These are phyloP conservation scores for Drosophila demipolita DNA, from an alignment of 2,888 invertebrate genomes.

Conservation along the genomic window DNA sequence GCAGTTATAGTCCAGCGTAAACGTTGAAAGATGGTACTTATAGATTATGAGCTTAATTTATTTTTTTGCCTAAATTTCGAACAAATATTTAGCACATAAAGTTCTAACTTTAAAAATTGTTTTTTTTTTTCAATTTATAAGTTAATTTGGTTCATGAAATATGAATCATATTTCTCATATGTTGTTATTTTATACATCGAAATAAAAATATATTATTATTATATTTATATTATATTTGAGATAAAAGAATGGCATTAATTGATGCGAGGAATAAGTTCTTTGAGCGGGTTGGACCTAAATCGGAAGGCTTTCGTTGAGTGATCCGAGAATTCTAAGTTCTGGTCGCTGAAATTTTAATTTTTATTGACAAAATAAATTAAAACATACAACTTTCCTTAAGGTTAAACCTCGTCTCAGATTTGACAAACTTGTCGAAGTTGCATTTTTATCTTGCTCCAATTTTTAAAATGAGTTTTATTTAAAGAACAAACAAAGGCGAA, in stretches of 20 bases:
- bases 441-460: neutral
- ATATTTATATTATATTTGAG: no score
- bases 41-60: conserved; percentile 28
- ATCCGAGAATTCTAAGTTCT: neutral
- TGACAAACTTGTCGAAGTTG: neutral
- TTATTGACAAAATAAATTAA: neutral
- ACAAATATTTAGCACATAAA: no score
- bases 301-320: neutral
- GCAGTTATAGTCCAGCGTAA: conserved; percentile 2
- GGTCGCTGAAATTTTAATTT: neutral
- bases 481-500: neutral
- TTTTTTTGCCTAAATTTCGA: conserved; percentile 9
- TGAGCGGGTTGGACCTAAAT: neutral
- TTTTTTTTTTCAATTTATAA: no score
- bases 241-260: neutral
- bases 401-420: neutral
- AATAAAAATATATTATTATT: no score
- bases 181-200: no score
- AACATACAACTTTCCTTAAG: neutral
- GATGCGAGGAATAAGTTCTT: neutral
- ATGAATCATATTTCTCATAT: no score
- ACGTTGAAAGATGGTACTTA: conserved; percentile 11
- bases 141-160: no score
- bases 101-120: no score
- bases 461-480: neutral